Percentiles rank a stretch among this genome's conserved stretches.
Evolutionary conservation across 1,140 invertebrate species (phyloP).

Genomic region (Hylaeus anthracinus): DNA sequence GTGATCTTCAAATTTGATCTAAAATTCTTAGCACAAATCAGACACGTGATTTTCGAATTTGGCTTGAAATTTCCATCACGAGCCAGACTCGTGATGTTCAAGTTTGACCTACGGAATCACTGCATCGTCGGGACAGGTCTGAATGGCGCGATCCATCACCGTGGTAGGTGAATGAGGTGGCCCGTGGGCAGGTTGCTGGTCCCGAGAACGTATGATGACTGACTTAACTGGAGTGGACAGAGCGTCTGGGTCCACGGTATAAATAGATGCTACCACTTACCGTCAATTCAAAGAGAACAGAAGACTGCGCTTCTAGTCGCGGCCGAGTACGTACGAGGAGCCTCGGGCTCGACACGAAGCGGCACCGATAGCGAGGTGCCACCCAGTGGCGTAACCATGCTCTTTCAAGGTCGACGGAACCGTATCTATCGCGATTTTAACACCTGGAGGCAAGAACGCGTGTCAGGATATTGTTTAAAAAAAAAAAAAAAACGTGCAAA

Average conservation of each 20-base stretch:
- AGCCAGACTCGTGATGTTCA: no score
- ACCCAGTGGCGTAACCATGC: conserved; percentile 34
- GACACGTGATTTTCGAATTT: no score
- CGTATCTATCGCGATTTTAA: conserved; percentile 1
- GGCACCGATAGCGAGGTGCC: conserved; percentile 37
- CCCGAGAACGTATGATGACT: conserved; percentile 62
- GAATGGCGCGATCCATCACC: conserved; percentile 39
- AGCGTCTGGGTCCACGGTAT: conserved; percentile 63
- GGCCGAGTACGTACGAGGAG: conserved; percentile 22
- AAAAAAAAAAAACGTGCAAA: no score
- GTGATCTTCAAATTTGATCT: no score
- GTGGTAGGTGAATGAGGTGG: conserved; percentile 54
- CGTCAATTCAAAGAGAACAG: conserved; percentile 61
- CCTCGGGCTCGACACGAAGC: conserved; percentile 44
- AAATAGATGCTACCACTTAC: conserved; percentile 71
- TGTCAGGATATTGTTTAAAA: no score
- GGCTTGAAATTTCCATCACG: no score
- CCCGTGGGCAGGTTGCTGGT: conserved; percentile 52
- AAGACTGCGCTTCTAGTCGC: conserved; percentile 50
- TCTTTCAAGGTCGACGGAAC: conserved; percentile 25
- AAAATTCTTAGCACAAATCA: no score
- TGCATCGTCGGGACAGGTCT: conserved; percentile 14
- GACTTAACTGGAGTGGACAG: conserved; percentile 71
- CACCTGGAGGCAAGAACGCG: no score
- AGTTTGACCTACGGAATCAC: no score